Base-by-base conservation (phyloP, 2,113 vertebrate genomes). In the Paramormyrops kingsleyae region DNA sequence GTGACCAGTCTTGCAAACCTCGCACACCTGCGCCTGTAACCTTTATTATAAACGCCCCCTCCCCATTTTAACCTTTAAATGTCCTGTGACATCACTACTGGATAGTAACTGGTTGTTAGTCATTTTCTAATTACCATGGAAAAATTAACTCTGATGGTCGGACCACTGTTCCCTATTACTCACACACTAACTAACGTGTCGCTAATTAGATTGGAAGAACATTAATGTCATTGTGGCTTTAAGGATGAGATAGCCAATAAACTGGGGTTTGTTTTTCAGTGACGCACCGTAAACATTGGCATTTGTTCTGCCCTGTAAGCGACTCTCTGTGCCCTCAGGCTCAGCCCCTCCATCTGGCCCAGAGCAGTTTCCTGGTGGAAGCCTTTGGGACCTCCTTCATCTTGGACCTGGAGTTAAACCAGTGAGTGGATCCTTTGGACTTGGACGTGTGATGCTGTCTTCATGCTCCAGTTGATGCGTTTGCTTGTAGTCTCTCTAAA, bases 361-460 rank as follows among this genome's bases (percentile, higher is more conserved):
- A 95, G 92, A 97, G 96, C 95, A 98, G 97, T 92, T 98, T 99
- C 88, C 90, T 97, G 93, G 94, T 99, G 91, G 93, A 95, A 46
- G 97, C 97, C 77, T 99, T 98, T 83, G 95, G 96, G 89, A 93
- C 92, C 0, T 94, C 96, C 90, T 99, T 99, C 95, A 96, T 97
- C 90, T 95, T 99, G 92, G 98, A 99, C 93, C 96, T 99, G 91
- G 96, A 95, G 88, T 94, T 99, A 80, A 99, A 98, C 95, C 97
- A 99, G 98, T 99, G 95, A 97, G 97, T 95, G 84, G 35, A 66
- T 2, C 19, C 44, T 66, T 47, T 39, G 50, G 19, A 17, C 44
- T 1, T 53, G 53, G 80, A 17, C 21, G 24, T 13, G 27, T 0
- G 35, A 24, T 3, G 17, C 49, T 83, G 46, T 7, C 49, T 62